Evolutionary conservation across 2,113 vertebrate genomes (phyloP).

Genomic region (Zosterops hypoxanthus): DNA sequence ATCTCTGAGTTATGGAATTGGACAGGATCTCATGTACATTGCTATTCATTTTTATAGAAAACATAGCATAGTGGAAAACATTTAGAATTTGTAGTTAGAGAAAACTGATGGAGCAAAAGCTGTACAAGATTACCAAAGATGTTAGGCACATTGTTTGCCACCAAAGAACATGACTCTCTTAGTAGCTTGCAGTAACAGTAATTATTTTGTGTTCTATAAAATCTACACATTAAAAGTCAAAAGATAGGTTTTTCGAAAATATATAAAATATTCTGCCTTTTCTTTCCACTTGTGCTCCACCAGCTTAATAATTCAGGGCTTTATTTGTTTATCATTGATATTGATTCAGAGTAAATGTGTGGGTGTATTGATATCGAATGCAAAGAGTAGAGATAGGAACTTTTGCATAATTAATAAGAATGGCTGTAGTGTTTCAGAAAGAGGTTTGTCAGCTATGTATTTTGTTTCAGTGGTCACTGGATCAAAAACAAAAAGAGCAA

Average conservation of each 20-base stretch:
- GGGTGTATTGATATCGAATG: not conserved
- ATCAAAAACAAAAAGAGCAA: not conserved
- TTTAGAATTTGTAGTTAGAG: not conserved
- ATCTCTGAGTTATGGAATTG: not conserved
- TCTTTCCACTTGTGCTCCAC: not conserved
- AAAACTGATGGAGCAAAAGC: not conserved
- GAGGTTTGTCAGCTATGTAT: not conserved
- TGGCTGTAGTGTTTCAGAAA: not conserved
- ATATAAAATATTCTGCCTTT: not conserved
- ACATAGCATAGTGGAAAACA: not conserved
- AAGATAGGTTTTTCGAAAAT: not conserved
- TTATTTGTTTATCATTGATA: not conserved
- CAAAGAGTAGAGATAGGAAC: not conserved
- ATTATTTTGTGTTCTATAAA: not conserved
- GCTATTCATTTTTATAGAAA: not conserved
- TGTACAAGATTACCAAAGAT: not conserved
- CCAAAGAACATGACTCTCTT: not conserved
- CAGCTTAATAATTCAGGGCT: not conserved
- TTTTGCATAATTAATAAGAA: not conserved
- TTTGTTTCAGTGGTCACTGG: not conserved
- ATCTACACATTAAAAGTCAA: not conserved
- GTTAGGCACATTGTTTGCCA: not conserved
- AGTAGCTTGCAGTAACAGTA: not conserved
- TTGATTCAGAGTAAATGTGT: not conserved
- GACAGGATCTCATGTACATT: fast-evolving